A percentile compares a stretch with the other conserved stretches of the same genome.
Evolutionary conservation across 2,888 invertebrate genomes (phyloP).

Genomic region (Scaptodrosophila latifasciaeformis): DNA sequence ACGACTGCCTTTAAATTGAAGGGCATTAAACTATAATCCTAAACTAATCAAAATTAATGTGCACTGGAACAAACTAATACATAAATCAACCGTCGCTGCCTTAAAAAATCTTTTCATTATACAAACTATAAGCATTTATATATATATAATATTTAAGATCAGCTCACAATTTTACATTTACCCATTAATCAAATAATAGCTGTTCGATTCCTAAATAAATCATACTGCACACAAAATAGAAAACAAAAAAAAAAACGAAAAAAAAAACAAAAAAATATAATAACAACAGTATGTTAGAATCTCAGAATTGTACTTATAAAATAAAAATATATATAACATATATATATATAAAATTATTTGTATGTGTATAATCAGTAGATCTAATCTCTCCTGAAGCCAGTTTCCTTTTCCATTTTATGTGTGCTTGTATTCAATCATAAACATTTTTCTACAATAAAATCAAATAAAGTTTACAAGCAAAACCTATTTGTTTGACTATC

Average conservation of each 20-base stretch:
- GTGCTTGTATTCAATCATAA: no score
- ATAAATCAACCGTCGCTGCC: not conserved
- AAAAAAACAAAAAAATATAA: no score
- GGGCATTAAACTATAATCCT: conserved; percentile 50
- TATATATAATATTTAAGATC: conserved; percentile 34
- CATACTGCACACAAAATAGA: no score
- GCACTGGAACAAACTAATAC: no score
- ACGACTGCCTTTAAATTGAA: conserved; percentile 71
- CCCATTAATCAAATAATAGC: conserved; percentile 13
- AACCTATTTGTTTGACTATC: no score
- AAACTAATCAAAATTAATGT: no score
- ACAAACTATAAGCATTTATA: conserved; percentile 7
- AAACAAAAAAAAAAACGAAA: no score
- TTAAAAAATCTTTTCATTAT: not conserved
- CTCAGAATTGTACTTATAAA: conserved; percentile 60
- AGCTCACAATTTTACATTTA: no score
- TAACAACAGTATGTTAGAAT: conserved; percentile 48
- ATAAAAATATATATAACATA: conserved; percentile 9
- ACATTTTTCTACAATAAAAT: not conserved
- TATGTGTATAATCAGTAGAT: not conserved
- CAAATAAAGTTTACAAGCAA: no score
- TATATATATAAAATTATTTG: conserved; percentile 12
- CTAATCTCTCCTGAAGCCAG: no score
- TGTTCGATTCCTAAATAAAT: no score
- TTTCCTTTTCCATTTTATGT: no score